Evolutionary conservation across 2,888 invertebrate species (phyloP), one percentile per base, ranked within the genome.

Genomic region (Sphecodes monilicornis): DNA sequence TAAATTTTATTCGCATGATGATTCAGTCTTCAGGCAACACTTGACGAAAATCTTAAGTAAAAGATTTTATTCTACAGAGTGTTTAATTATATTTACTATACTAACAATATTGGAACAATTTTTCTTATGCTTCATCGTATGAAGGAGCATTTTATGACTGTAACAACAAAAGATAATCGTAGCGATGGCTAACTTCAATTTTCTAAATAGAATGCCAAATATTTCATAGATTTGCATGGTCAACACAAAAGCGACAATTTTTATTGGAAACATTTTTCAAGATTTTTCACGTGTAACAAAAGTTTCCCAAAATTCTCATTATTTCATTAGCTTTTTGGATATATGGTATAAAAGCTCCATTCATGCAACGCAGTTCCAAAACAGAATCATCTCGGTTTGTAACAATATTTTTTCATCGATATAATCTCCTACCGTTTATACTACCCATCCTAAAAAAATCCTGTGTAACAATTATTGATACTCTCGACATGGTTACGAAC

Each of bases 31-130:
- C 4, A 46, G 16, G 46, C 46, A 46, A n/a, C 10, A n/a, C 10
- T 29, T 18, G 16, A 29, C 29, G 16, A 29, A 29, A 16, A 29
- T 16, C 29, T 29, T 3, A 60, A 18, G 60, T 60, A 60, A 60
- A 60, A 60, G 29, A 60, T 29, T 60, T 60, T 60, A 60, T 60
- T 29, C 60, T 60, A 60, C 29, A 60, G 60, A 60, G 60, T 60
- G 60, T 60, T 60, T 18, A 16, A 18, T 60, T 60, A 29, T 32
- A 60, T 8, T 60, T 29, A 60, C n/a, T 54, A 11, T 11, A n/a
- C 11, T 54, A 54, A 54, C 54, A n/a, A 54, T 11, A 54, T 54
- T 11, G 54, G 54, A 54, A 54, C 41, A 41, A 10, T 41, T n/a
- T 11, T 54, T 54, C n/a, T n/a, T 54, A n/a, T n/a, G n/a, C n/a